Evolutionary conservation across 2,113 vertebrate species (phyloP).

Genomic region (Fulmarus glacialis): DNA sequence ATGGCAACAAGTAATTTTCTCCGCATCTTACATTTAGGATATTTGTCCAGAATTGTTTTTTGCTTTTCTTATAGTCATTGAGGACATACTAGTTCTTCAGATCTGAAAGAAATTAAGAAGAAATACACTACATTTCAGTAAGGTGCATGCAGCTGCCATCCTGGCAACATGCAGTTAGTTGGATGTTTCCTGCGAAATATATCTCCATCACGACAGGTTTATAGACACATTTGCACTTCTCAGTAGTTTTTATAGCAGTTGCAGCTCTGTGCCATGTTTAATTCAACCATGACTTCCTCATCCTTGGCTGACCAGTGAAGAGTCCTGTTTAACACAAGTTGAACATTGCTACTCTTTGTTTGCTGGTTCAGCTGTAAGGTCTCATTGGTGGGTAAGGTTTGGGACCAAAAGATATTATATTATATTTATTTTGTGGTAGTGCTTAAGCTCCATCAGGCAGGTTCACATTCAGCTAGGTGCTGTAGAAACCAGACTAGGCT

Average conservation of each 20-base stretch:
- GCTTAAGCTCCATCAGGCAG: not conserved
- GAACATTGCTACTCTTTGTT: not conserved
- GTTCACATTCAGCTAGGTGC: not conserved
- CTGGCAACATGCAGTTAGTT: not conserved
- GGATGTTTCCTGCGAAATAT: too few relatives aligned
- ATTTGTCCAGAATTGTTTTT: not conserved
- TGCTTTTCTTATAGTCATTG: not conserved
- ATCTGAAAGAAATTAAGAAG: not conserved
- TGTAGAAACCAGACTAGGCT: not conserved
- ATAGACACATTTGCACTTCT: not conserved
- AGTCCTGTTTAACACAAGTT: not conserved
- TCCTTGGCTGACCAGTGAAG: not conserved
- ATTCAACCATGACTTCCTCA: not conserved
- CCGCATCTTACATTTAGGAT: not conserved
- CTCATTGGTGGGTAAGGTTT: not conserved
- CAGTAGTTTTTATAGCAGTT: not conserved
- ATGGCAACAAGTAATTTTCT: not conserved
- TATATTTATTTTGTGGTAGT: not conserved
- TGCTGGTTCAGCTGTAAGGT: not conserved
- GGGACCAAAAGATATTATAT: not conserved
- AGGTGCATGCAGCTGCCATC: not conserved
- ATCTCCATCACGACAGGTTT: not conserved
- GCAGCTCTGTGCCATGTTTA: not conserved
- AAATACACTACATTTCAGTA: rapidly evolving
- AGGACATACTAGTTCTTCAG: not conserved